phyloP scores from a whole-genome alignment of 2,113 vertebrate species.

The zebrafish (Danio rerio) region GRCz12tu NC_133184.1:28015001-28015500 shows the following conservation, averaged over 20 bases:
- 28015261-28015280: background rate
- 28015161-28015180: background rate
- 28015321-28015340: constrained; percentile 16
- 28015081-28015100: no score
- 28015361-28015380: constrained; percentile 42
- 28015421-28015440: constrained; percentile 37
- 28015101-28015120: no score
- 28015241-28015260: background rate
- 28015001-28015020: no score
- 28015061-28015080: no score
- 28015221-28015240: background rate
- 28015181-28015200: background rate
- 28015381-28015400: constrained; percentile 24
- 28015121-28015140: background rate
- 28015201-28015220: background rate
- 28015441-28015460: constrained; percentile 30
- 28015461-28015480: constrained; percentile 27
- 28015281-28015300: background rate
- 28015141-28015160: constrained; percentile 10
- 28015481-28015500: constrained; percentile 36
- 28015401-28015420: constrained; percentile 43
- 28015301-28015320: background rate
- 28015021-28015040: no score
- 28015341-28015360: constrained; percentile 4
- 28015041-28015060: no score